Conservation (phyloP, 2,797 vertebrate genomes). For the Cephalopachus bancanus region DNA sequence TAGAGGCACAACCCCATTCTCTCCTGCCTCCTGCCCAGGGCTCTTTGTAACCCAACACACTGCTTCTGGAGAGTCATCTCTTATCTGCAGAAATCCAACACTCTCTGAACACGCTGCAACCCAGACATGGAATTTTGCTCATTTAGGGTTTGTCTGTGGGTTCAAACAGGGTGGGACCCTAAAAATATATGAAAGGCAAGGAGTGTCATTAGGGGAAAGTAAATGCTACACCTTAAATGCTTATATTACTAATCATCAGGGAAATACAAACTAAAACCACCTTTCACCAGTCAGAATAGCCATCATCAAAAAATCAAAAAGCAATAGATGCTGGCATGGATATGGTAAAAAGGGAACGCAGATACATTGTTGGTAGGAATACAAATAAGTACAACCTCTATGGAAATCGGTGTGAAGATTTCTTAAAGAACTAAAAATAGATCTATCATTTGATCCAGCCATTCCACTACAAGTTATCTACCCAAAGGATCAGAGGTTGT, state of each 20-base stretch:
- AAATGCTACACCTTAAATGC: not conserved
- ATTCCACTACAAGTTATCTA: no score
- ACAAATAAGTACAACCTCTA: no score
- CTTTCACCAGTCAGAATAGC: no score
- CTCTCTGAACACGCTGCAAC: not conserved
- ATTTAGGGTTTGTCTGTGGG: not conserved
- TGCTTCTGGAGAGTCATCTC: not conserved
- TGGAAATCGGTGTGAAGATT: no score
- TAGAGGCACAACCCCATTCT: constrained; percentile 10
- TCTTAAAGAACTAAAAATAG: no score
- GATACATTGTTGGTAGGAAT: no score
- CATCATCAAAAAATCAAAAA: no score
- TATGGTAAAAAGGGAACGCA: no score
- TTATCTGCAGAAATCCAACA: not conserved
- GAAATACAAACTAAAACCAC: no score
- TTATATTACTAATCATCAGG: not conserved
- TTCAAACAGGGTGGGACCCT: not conserved
- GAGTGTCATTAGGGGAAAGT: not conserved
- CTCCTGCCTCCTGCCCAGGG: not conserved
- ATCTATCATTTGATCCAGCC: no score
- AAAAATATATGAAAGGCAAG: not conserved
- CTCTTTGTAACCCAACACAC: not conserved
- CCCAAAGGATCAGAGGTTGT: no score
- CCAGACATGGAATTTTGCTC: not conserved
- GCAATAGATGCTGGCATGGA: no score